These are phyloP conservation scores for Lutra lutra DNA, from an alignment of 2,797 vertebrate species.

Conservation along the genomic window DNA sequence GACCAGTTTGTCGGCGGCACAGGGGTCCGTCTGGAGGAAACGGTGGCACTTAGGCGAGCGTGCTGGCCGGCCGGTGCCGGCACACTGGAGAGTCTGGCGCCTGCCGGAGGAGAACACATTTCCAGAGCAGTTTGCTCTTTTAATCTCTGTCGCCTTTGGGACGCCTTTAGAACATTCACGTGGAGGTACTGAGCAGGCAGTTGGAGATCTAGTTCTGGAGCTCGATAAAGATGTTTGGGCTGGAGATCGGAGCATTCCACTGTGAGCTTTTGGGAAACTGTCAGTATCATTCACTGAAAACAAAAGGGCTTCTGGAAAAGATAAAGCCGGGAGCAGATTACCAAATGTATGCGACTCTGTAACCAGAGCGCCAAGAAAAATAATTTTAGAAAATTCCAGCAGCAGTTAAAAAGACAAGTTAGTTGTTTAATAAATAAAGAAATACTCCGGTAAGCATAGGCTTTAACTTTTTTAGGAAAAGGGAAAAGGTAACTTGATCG, in stretches of 20 bases:
- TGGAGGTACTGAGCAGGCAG: not conserved
- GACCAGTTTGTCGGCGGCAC: not conserved
- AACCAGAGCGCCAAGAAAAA: not conserved
- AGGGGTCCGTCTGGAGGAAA: not conserved
- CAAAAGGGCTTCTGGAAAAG: not conserved
- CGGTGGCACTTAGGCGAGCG: not conserved
- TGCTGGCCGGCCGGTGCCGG: not conserved
- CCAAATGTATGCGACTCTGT: not conserved
- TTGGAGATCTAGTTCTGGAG: not conserved
- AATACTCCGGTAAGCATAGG: not conserved
- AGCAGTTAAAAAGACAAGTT: not conserved
- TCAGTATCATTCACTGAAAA: not conserved
- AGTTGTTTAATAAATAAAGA: not conserved
- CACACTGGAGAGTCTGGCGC: not conserved
- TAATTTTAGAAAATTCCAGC: not conserved
- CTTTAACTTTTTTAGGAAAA: constrained; percentile 27
- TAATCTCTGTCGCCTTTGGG: not conserved
- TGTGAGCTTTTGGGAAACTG: not conserved
- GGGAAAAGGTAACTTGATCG: not conserved
- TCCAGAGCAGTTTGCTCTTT: not conserved
- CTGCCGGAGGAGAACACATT: not conserved
- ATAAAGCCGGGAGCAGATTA: not conserved
- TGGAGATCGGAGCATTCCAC: not conserved
- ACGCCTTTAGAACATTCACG: not conserved
- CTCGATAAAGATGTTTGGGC: not conserved